Evolutionary conservation across 1,140 invertebrate species (phyloP), one percentile per base, ranked within the genome.

Genomic region (Phthorimaea operculella): DNA sequence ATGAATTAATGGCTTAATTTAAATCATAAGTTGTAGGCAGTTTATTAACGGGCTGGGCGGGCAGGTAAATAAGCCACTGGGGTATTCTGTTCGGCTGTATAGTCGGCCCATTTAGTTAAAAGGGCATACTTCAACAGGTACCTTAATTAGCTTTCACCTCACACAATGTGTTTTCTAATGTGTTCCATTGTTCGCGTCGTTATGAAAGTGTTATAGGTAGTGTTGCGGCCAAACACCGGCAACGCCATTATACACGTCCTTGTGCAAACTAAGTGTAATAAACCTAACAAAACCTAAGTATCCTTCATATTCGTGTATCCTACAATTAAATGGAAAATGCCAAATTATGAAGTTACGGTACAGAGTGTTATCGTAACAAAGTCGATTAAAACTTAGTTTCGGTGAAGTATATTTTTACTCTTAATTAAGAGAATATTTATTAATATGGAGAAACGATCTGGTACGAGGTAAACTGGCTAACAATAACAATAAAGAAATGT

Each of bases 1-100:
- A 39, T 39, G 36, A 39, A 39, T 39, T 39, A 39, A 39, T 39
- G n/a, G 36, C 36, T 39, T 39, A 39, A 39, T 39, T 39, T 39
- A 39, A 39, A 39, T 39, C 36, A 4, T 39, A 39, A 39, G 36
- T n/a, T 39, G 36, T 39, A 39, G 36, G 36, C 36, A 39, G 10
- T 39, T 39, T 39, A 39, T 39, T 39, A 39, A 39, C 36, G 36
- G 10, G n/a, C 10, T 39, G 36, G n/a, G n/a, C n/a, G 36, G 10
- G 2, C 10, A 5, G 36, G 36, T 39, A 39, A 9, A 39, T 39
- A 39, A 39, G 10, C 36, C 36, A 39, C 10, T 39, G 36, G 36
- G 36, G 36, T 3, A 39, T 39, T 39, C 10, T 12, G 10, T 39
- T 39, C n/a, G n/a, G 36, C n/a, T 39, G 4, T 39, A n/a, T 10